phyloP scores from a whole-genome alignment of 2,888 invertebrate species.

The Limnephilus lunatus region DNA sequence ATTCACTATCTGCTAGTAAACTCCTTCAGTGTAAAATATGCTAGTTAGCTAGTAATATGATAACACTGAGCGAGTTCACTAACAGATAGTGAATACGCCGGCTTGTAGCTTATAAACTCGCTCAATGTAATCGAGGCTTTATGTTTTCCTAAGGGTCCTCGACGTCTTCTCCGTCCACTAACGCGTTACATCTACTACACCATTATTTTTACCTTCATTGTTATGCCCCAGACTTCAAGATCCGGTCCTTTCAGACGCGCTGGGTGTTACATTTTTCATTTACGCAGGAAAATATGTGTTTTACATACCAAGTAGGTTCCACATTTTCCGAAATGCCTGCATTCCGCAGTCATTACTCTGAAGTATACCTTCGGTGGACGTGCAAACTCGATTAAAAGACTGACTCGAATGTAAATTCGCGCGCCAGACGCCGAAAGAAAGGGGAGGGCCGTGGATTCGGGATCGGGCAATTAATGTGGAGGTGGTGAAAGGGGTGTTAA shows the following conservation, averaged over 20 bases:
- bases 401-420: conserved; percentile 34
- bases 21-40: too few relatives aligned
- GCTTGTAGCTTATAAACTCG: too few relatives aligned
- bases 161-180: neutral
- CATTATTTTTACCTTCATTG: neutral
- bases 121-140: too few relatives aligned
- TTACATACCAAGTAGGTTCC: neutral
- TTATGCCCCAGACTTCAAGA: neutral
- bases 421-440: neutral
- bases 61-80: too few relatives aligned
- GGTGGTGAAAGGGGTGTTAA: conserved; percentile 4
- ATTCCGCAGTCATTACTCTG: neutral
- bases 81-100: too few relatives aligned
- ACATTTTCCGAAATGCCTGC: conserved; percentile 8
- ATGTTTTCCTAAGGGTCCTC: neutral
- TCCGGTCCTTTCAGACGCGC: neutral
- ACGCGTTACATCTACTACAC: neutral
- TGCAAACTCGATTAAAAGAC: conserved; percentile 44
- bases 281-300: neutral
- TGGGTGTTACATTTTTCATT: neutral
- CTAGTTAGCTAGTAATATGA: too few relatives aligned
- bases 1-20: too few relatives aligned
- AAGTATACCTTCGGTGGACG: conserved; percentile 4
- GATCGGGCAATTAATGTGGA: neutral
- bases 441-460: neutral